These are phyloP conservation scores for Buteo buteo DNA, from an alignment of 2,113 vertebrate species.

Conservation along the genomic window DNA sequence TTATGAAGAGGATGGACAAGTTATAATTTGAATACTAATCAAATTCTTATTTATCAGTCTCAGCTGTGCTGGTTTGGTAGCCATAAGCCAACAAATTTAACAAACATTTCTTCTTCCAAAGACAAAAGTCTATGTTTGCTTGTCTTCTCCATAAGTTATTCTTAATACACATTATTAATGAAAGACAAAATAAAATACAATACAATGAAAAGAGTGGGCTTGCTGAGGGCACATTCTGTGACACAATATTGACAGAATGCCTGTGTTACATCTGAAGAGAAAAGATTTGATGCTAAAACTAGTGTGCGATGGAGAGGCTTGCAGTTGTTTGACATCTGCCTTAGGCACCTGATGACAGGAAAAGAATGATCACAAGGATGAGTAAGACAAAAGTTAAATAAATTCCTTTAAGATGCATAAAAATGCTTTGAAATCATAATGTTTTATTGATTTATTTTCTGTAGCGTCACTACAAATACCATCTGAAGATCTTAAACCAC, in stretches of 20 bases:
- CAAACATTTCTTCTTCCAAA: constrained; percentile 9
- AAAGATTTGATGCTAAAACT: not conserved
- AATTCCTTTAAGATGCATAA: not conserved
- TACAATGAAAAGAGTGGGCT: not conserved
- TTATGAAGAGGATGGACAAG: constrained; percentile 25
- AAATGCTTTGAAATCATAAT: not conserved
- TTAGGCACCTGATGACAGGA: not conserved
- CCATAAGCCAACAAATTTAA: not conserved
- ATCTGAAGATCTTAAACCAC: not conserved
- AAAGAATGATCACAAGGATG: not conserved
- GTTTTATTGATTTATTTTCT: constrained; percentile 6
- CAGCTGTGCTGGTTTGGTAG: constrained; percentile 8
- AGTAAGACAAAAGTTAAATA: not conserved
- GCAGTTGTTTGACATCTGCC: not conserved
- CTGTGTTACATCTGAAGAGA: not conserved
- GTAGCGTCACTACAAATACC: not conserved
- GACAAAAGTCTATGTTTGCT: not conserved
- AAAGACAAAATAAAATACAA: not conserved
- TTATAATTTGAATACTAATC: constrained; percentile 42
- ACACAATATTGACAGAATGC: not conserved
- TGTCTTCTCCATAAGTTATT: not conserved
- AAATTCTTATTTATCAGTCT: constrained; percentile 38
- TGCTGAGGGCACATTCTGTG: not conserved
- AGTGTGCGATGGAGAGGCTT: not conserved
- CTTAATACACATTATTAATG: not conserved